A percentile compares a stretch with the other conserved stretches of the same genome.
These are phyloP conservation scores for Heliconius aoede DNA, from an alignment of 2,888 invertebrate species.

Conservation along the genomic window DNA sequence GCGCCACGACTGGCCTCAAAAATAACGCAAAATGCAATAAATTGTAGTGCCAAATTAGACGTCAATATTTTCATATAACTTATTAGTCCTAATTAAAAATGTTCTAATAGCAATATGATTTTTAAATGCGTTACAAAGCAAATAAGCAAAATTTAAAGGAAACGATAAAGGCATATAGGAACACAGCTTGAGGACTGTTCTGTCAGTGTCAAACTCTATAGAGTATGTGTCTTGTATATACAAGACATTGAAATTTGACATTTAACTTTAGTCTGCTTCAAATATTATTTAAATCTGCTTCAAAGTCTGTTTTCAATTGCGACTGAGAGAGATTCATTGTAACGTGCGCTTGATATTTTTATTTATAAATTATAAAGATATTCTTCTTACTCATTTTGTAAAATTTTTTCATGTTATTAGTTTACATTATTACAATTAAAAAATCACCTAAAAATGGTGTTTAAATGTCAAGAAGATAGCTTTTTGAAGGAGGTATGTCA, in stretches of 20 bases:
- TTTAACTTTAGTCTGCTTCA: not conserved
- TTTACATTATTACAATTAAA: no score
- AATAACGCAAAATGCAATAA: not conserved
- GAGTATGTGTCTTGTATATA: no score
- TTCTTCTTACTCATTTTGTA: no score
- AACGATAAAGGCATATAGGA: not conserved
- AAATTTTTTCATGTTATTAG: not conserved
- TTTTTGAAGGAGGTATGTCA: constrained; percentile 85
- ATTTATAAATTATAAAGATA: no score
- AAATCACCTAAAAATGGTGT: constrained; percentile 81
- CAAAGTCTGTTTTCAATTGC: no score
- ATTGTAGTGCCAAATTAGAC: not conserved
- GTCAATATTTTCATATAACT: not conserved
- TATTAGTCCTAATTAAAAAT: not conserved
- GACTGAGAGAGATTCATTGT: no score
- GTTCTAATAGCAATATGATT: no score
- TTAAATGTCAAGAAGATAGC: constrained; percentile 89
- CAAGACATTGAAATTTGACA: not conserved
- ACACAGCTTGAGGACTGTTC: not conserved
- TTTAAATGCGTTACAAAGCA: no score
- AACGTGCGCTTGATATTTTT: no score
- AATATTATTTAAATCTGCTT: not conserved
- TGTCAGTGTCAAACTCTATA: not conserved
- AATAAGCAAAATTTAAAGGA: not conserved
- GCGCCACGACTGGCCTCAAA: no score